Evolutionary conservation across 2,113 vertebrate genomes (phyloP), one percentile per base, ranked within the genome.

Genomic region (Corvus moneduloides): DNA sequence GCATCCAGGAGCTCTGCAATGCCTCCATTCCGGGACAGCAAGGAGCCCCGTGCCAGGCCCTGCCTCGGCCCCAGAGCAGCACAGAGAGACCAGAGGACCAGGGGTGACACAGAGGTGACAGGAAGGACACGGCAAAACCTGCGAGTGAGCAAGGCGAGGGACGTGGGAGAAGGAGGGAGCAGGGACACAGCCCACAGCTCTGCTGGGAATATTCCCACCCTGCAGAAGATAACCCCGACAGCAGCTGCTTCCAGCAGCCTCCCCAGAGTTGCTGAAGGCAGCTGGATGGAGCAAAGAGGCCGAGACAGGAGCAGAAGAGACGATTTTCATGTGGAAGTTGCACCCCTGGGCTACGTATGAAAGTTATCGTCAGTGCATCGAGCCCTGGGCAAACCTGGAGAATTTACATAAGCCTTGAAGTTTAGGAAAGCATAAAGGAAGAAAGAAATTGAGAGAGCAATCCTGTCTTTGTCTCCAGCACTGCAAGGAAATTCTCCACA

Each of bases 351-450:
- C 77, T 81, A 35, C 0, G 0, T 2, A 14, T 10, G 46, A 19
- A 75, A 80, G 41, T 48, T 59, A 61, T 56, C 8, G 0, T 2
- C 17, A 33, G 83, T 2, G 64, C 84, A 49, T 22, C 24, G 1
- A 84, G 84, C 83, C 61, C 4, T 10, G 44, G 56, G 89, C 84
- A 87, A 87, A 77, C 17, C 59, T 10, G 87, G 32, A 23, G 26
- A 28, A 91, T 96, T 96, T 93, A 30, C 87, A 94, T 63, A 35
- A 74, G 46, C 80, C 94, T 80, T 73, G 76, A 80, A 94, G 93
- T 80, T 84, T 2, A 46, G 87, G 80, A 23, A 44, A 0, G 15
- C 37, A 8, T 0, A 27, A 52, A 69, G 89, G 86, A 54, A 46
- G 77, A 10, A 26, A 66, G 73, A 71, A 63, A 67, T 11, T 2